A percentile compares a stretch with the other conserved stretches of the same genome.
phyloP scores from a whole-genome alignment of 2,888 invertebrate species.

The Eupithecia exiguata region DNA sequence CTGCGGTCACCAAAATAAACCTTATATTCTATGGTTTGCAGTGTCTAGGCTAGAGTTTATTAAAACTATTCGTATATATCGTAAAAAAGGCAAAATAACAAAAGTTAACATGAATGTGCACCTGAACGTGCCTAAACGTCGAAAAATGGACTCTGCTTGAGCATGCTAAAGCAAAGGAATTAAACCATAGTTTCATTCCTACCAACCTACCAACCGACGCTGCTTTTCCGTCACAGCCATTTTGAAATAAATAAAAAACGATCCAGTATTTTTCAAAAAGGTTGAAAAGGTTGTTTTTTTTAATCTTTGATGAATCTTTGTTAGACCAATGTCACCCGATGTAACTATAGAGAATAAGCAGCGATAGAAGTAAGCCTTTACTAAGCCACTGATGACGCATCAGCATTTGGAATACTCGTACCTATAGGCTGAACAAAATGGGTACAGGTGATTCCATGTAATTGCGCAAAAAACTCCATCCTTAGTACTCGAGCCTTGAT shows the following conservation, averaged over 20 bases:
- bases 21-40: background rate
- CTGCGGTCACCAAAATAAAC: background rate
- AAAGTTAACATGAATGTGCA: too few species aligned
- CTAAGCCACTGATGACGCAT: constrained; percentile 34
- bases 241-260: background rate
- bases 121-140: background rate
- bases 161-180: too few species aligned
- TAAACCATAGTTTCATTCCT: background rate
- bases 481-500: constrained; percentile 1
- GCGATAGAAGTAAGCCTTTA: background rate
- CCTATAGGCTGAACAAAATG: constrained; percentile 40
- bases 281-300: too few species aligned
- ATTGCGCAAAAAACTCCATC: constrained; percentile 33
- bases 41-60: background rate
- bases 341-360: background rate
- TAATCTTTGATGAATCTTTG: background rate
- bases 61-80: background rate
- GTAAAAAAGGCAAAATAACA: too few species aligned
- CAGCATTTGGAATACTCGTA: constrained; percentile 17
- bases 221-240: background rate
- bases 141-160: background rate
- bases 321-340: background rate
- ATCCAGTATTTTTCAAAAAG: background rate
- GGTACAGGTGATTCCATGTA: constrained; percentile 28
- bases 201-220: background rate